Percentiles rank a stretch among this genome's conserved stretches.
Conservation (phyloP, 53 echinoderm and acorn worm species). For the Hippasteria phrygiana region DNA sequence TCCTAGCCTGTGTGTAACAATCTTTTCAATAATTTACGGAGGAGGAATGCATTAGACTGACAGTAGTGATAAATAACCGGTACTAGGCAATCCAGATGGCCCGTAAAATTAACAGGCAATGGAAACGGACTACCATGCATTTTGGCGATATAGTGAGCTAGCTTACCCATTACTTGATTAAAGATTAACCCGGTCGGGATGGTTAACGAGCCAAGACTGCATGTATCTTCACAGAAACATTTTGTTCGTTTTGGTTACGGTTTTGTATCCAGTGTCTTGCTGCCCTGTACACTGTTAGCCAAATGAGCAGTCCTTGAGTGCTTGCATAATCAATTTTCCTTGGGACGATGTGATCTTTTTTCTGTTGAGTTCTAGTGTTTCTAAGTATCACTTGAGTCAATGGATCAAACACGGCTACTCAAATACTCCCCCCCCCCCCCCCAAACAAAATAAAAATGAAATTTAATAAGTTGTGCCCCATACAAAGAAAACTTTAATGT, state of each 20-base stretch:
- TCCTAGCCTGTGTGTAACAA: neutral
- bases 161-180: slow-evolving; percentile 34
- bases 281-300: neutral
- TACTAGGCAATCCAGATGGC: slow-evolving; percentile 47
- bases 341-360: neutral
- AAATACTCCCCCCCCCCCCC: too few relatives aligned
- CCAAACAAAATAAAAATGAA: too few relatives aligned
- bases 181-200: slow-evolving; percentile 17
- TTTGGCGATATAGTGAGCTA: neutral
- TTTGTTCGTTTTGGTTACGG: neutral
- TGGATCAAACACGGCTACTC: too few relatives aligned
- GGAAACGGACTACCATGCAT: neutral
- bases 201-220: neutral
- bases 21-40: neutral
- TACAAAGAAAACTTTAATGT: too few relatives aligned
- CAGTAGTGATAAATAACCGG: slow-evolving; percentile 17
- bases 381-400: too few relatives aligned
- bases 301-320: neutral
- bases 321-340: neutral
- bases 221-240: neutral
- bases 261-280: neutral
- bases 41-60: neutral
- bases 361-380: too few relatives aligned
- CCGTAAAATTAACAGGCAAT: neutral
- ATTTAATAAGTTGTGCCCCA: too few relatives aligned